Evolutionary conservation across 2,797 vertebrate species (phyloP), one percentile per base, ranked within the genome.

Genomic region (Malurus splendens): DNA sequence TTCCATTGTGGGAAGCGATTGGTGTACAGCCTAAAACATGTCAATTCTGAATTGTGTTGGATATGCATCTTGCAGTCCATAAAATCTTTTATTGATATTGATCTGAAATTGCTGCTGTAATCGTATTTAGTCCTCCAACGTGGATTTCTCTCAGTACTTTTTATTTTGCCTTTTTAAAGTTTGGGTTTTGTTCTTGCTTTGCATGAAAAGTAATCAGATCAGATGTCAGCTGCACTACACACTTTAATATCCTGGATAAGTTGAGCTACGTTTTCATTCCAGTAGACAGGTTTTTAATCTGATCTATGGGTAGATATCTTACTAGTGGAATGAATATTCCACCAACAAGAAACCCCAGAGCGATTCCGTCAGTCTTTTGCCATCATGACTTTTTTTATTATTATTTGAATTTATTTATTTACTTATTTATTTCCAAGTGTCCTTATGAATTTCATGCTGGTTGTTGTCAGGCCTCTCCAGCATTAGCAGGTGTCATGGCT

Each of bases 171-270:
- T 83, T 90, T 89, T 73, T 73, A 55, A 90, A 91, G 91, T 94
- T 94, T 84, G 66, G 45, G 3, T 12, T 87, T 92, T 94, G 71
- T 94, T 94, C 91, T 93, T 87, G 87, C 83, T 89, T 84, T 89
- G 92, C 90, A 79, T 94, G 86, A 75, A 57, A 38, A 88, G 80
- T 50, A 90, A 94, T 95, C 91, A 92, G 91, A 95, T 94, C 92
- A 94, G 92, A 89, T 93, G 91, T 95, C 94, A 90, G 93, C 77
- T 83, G 70, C 67, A 75, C 87, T 93, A 93, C 93, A 94, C 67
- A 60, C 91, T 95, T 94, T 94, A 95, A 95, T 95, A 95, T 95
- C 94, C 93, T 95, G 93, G 86, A 64, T 93, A 93, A 91, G 93
- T 54, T 93, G 87, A 93, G 92, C 82, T 93, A 50, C 20, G 0